phyloP scores from a whole-genome alignment of 2,113 vertebrate species.

The Limnothrissa miodon region DNA sequence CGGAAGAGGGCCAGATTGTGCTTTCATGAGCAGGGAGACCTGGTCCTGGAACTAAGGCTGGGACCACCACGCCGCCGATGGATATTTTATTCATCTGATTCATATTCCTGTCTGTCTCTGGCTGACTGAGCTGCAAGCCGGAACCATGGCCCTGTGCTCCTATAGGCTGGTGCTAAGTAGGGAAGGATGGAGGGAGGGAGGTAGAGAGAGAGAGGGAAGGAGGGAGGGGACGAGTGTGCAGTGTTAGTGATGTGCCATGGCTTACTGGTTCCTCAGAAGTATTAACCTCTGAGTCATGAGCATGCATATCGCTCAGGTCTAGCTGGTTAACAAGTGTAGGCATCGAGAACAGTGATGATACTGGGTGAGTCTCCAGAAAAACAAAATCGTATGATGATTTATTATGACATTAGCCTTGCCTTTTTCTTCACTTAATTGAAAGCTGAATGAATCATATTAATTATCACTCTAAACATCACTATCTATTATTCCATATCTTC shows the following conservation, averaged over 20 bases:
- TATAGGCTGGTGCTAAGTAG: neutral
- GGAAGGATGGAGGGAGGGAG: neutral
- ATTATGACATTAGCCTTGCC: neutral
- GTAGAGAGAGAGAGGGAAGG: neutral
- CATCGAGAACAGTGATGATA: neutral
- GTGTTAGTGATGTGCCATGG: neutral
- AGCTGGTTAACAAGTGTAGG: neutral
- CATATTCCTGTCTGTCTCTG: slow-evolving; percentile 31
- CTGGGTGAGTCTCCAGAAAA: neutral
- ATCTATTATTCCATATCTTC: neutral
- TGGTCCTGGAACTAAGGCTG: slow-evolving; percentile 20
- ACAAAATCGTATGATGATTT: neutral
- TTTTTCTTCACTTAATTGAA: neutral
- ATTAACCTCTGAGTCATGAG: neutral
- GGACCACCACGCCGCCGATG: slow-evolving; percentile 5
- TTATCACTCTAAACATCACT: neutral
- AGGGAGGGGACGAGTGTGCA: neutral
- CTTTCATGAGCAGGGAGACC: slow-evolving; percentile 17
- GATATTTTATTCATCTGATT: slow-evolving; percentile 40
- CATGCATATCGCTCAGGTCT: neutral
- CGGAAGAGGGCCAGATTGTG: slow-evolving; percentile 34
- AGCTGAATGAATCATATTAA: slow-evolving; percentile 14
- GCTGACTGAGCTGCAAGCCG: slow-evolving; percentile 26
- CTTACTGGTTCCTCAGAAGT: neutral
- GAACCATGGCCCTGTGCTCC: slow-evolving; percentile 18